A percentile compares a stretch with the other conserved stretches of the same genome.
These are phyloP conservation scores for Rhinophrynus dorsalis DNA, from an alignment of 2,797 vertebrate species.

Conservation along the genomic window DNA sequence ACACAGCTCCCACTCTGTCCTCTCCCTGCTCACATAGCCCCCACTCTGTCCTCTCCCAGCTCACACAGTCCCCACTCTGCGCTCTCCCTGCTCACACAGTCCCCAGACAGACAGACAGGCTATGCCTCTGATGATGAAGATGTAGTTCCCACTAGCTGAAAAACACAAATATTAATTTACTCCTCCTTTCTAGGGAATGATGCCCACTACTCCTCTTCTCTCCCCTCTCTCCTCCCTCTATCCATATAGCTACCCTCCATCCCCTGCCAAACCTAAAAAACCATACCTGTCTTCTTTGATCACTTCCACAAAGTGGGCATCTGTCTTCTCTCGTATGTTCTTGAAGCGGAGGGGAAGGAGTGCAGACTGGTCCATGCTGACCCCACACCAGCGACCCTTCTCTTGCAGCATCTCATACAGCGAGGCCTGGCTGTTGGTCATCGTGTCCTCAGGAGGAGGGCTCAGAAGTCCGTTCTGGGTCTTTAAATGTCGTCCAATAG, in stretches of 20 bases:
- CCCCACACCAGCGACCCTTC: constrained; percentile 81
- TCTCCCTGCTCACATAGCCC: too few relatives aligned
- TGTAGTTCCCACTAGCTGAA: too few relatives aligned
- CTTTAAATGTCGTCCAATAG: constrained; percentile 76
- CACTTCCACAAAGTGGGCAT: constrained; percentile 94
- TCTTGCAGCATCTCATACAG: constrained; percentile 92
- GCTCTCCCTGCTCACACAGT: too few relatives aligned
- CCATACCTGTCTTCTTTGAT: constrained; percentile 96
- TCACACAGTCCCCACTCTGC: too few relatives aligned
- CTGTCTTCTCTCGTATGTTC: constrained; percentile 90
- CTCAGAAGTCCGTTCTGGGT: constrained; percentile 87
- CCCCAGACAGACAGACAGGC: too few relatives aligned
- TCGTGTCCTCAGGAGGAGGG: constrained; percentile 82
- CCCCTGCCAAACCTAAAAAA: background rate
- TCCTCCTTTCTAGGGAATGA: too few relatives aligned
- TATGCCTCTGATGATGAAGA: too few relatives aligned
- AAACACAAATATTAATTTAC: too few relatives aligned
- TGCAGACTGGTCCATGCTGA: constrained; percentile 87
- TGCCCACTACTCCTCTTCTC: too few relatives aligned
- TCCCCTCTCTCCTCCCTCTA: too few relatives aligned
- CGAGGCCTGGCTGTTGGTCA: constrained; percentile 89
- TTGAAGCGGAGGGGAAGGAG: constrained; percentile 90
- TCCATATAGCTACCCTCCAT: background rate
- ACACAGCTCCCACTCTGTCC: too few relatives aligned
- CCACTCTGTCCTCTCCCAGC: too few relatives aligned